These are phyloP conservation scores for Dryobota labecula DNA, from an alignment of 2,888 invertebrate genomes.

Conservation along the genomic window DNA sequence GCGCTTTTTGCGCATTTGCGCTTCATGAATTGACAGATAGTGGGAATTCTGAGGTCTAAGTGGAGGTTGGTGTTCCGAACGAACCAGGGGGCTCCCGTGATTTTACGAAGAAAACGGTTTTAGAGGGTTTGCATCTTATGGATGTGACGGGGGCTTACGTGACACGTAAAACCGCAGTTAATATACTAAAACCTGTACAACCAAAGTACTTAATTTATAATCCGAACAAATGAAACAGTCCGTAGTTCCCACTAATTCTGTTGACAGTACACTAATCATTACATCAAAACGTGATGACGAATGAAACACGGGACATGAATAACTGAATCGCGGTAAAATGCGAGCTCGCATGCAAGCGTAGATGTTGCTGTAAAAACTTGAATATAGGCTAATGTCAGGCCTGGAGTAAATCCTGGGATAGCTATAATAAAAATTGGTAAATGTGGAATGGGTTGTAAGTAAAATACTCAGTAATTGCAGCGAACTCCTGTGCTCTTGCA, in stretches of 20 bases:
- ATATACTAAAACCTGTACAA: neutral
- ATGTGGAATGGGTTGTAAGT: neutral
- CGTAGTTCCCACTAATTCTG: slow-evolving; percentile 57
- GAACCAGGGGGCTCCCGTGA: too few species aligned
- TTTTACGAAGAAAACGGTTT: too few species aligned
- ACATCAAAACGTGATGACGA: slow-evolving; percentile 68
- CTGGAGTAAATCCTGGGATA: neutral
- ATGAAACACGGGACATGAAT: slow-evolving; percentile 66
- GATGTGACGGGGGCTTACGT: too few species aligned
- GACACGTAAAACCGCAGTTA: neutral
- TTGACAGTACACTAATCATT: slow-evolving; percentile 64
- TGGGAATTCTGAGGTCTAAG: too few species aligned
- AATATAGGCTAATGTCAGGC: slow-evolving; percentile 16
- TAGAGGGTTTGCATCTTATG: too few species aligned
- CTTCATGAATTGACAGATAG: too few species aligned
- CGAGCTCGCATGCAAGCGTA: slow-evolving; percentile 52
- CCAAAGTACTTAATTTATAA: slow-evolving; percentile 39
- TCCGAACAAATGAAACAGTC: slow-evolving; percentile 42
- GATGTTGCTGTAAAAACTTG: slow-evolving; percentile 41
- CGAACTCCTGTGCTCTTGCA: too few species aligned
- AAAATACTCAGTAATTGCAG: neutral
- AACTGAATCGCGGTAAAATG: slow-evolving; percentile 65
- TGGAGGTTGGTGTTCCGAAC: too few species aligned
- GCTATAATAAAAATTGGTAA: neutral
- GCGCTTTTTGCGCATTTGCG: too few species aligned